Percentiles rank a stretch among this genome's conserved stretches.
phyloP scores from a whole-genome alignment of 2,797 vertebrate species.

The Apodemus agrarius region DNA sequence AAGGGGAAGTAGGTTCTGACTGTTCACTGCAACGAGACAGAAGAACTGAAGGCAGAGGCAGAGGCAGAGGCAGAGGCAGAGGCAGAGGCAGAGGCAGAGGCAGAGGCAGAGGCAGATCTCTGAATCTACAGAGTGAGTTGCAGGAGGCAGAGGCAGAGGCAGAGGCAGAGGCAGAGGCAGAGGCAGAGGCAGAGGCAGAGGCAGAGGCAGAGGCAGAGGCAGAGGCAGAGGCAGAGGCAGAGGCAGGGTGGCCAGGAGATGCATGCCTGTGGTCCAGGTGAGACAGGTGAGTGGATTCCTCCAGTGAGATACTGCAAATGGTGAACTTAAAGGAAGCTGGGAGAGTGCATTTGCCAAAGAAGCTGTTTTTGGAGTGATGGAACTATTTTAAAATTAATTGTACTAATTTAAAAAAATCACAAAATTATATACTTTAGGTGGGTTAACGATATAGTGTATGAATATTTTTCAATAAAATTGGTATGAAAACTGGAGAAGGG shows the following conservation, averaged over 20 bases:
- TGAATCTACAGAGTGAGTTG: neutral
- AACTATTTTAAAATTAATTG: constrained; percentile 12
- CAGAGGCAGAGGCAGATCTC: neutral
- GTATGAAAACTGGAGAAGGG: neutral
- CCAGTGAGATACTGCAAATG: neutral
- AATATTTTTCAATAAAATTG: constrained; percentile 28
- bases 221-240: neutral
- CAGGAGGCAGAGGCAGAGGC: too few species aligned
- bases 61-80: too few species aligned
- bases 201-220: too few species aligned
- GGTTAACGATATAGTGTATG: neutral
- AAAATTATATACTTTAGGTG: neutral
- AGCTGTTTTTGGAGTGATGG: neutral
- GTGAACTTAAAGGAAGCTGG: neutral
- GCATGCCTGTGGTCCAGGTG: neutral
- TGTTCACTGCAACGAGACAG: neutral
- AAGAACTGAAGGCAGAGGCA: too few species aligned
- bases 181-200: too few species aligned
- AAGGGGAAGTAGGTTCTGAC: neutral
- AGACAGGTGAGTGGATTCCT: neutral
- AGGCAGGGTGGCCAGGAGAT: too few species aligned
- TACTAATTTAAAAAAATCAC: neutral
- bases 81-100: too few species aligned
- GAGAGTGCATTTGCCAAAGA: neutral
- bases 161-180: too few species aligned